These are phyloP conservation scores for Leptinotarsa undecemlineata DNA, from an alignment of 1,140 invertebrate species.

Conservation along the genomic window DNA sequence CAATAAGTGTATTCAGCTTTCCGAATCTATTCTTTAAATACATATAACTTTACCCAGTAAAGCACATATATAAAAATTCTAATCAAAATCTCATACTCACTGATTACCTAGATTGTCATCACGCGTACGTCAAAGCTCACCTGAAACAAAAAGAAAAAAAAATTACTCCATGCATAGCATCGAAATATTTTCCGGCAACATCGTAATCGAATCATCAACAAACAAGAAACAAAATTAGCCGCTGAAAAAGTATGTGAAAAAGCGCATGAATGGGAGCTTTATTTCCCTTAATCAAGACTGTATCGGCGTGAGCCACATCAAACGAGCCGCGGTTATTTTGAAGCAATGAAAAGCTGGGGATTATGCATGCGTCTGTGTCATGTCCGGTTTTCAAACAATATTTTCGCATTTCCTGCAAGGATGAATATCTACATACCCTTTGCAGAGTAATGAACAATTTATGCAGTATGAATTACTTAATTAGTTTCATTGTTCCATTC, in stretches of 20 bases:
- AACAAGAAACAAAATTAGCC: conserved; percentile 20
- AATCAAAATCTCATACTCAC: neutral
- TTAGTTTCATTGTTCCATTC: neutral
- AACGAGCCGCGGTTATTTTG: conserved; percentile 17
- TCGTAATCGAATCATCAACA: conserved; percentile 1
- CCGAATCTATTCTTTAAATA: too few species aligned
- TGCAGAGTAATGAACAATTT: neutral
- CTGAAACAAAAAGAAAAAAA: conserved; percentile 3
- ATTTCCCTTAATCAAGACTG: conserved; percentile 23
- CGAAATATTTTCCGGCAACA: neutral
- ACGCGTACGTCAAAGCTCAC: neutral
- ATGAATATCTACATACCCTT: neutral
- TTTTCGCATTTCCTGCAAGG: neutral
- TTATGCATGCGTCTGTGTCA: neutral
- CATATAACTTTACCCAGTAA: too few species aligned
- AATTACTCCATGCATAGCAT: neutral
- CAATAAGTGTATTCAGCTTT: too few species aligned
- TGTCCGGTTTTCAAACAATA: conserved; percentile 9
- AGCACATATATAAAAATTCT: too few species aligned
- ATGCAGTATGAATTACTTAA: neutral
- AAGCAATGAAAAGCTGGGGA: conserved; percentile 10
- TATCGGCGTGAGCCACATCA: conserved; percentile 23
- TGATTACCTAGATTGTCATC: neutral
- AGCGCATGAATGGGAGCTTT: conserved; percentile 14
- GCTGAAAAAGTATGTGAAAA: conserved; percentile 16